phyloP scores from a whole-genome alignment of 2,113 vertebrate species.

The Callocephalon fimbriatum region DNA sequence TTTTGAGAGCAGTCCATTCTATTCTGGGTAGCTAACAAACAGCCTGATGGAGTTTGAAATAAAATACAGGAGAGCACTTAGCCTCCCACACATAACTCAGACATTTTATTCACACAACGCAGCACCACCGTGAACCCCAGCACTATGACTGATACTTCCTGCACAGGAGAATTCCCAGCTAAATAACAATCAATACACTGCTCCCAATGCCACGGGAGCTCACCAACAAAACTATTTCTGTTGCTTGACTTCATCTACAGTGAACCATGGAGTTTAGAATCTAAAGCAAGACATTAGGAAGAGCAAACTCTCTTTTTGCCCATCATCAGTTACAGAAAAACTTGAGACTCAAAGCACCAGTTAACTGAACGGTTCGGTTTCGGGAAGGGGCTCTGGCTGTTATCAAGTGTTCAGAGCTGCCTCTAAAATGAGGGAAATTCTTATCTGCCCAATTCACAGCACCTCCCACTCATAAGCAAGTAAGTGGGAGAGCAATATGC shows the following conservation, averaged over 20 bases:
- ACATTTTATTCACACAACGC: neutral
- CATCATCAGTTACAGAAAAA: neutral
- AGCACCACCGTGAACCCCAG: neutral
- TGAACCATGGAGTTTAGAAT: neutral
- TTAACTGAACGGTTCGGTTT: neutral
- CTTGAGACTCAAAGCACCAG: rapidly evolving
- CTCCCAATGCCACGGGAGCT: neutral
- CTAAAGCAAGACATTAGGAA: neutral
- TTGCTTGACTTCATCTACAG: neutral
- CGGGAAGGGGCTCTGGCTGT: neutral
- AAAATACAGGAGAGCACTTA: neutral
- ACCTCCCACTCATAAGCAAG: neutral
- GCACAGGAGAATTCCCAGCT: neutral
- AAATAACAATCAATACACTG: neutral
- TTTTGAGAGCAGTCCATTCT: neutral
- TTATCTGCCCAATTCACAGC: neutral
- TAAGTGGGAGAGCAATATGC: rapidly evolving
- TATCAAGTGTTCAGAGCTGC: neutral
- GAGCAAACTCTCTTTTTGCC: neutral
- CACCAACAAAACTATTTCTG: neutral
- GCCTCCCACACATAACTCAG: neutral
- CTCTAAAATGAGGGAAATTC: neutral
- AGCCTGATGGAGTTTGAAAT: neutral
- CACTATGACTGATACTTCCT: neutral
- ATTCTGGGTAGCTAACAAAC: neutral